Evolutionary conservation across 1,140 invertebrate species (phyloP).

Genomic region (Pseudomyrmex sp.): DNA sequence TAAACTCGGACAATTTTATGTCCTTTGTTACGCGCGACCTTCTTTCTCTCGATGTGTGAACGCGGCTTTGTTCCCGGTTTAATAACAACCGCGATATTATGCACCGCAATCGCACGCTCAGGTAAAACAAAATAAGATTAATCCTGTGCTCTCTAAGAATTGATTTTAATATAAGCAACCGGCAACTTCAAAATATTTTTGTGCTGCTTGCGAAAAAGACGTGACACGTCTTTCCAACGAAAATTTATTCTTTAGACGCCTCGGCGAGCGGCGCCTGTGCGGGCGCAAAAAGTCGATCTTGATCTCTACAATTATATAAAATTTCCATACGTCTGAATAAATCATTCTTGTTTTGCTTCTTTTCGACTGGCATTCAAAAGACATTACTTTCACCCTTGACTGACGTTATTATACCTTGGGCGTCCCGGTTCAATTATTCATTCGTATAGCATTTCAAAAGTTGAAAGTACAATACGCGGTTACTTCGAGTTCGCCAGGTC

Average conservation of each 20-base stretch:
- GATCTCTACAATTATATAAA: neutral
- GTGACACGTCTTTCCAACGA: neutral
- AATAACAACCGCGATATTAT: neutral
- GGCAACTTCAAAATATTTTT: no score
- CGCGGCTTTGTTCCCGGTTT: neutral
- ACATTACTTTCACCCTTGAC: neutral
- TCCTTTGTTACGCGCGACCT: neutral
- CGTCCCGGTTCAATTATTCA: neutral
- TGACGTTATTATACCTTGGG: neutral
- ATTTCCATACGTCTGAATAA: neutral
- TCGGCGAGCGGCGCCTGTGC: no score
- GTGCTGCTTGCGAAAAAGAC: no score
- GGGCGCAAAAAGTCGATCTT: neutral
- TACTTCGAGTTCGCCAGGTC: neutral
- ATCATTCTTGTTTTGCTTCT: neutral
- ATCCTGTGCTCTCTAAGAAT: neutral
- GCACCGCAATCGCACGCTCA: no score
- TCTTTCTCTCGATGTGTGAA: neutral
- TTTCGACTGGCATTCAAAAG: neutral
- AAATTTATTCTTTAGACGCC: no score
- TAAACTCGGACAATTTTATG: slow-evolving; percentile 21
- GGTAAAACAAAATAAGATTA: neutral
- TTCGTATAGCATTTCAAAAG: neutral
- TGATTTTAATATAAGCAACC: no score
- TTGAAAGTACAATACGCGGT: neutral